Base-by-base conservation (phyloP, 2,113 vertebrate genomes). In the Pithys albifrons region DNA sequence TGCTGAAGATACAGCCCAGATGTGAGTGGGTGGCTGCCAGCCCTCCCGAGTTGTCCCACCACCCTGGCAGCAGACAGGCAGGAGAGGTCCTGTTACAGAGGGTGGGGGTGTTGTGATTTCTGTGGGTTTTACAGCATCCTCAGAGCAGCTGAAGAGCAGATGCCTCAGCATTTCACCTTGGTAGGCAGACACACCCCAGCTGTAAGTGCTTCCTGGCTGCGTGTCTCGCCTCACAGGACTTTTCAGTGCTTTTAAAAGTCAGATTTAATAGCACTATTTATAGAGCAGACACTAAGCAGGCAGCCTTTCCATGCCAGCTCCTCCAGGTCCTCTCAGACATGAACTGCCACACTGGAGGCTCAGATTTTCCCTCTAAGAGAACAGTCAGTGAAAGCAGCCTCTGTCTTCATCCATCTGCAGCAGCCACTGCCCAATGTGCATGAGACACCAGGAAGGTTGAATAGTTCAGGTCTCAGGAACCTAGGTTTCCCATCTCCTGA, bases 391-490 rank as follows among this genome's bases (percentile, higher is more conserved):
- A 51, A 24, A 55, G 18, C 43, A 78, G 46, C 59, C 2, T 48
- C 39, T 0, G 0, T 24, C 51, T 65, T 43, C 61, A 28, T 7
- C 41, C 3, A 0, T 5, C 33, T 16, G 33, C 25, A 28, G 58
- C 59, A 73, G 28, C 19, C 67, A 7, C 48, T 64, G 49, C 70
- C 54, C 18, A n/a, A n/a, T 14, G 19, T 10, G 22, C 39, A 3
- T 1, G 19, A 46, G 45, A 72, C 51, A 85, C 31, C 51, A 31
- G 70, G 41, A 15, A 13, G 28, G 23, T 7, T 11, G 31, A 13
- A 16, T 9, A 16, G 1, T 3, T 76, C 31, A 8, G 14, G 6
- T 16, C 39, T 66, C 17, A 10, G 57, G 25, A 85, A 37, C 0
- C 0, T 8, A 9, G 55, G 10, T 52, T 52, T 88, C 31, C 14